Percentiles rank a stretch among this genome's conserved stretches.
Conservation (phyloP, 92 coral and sea anemone species). For the Palythoa caribaeorum region DNA sequence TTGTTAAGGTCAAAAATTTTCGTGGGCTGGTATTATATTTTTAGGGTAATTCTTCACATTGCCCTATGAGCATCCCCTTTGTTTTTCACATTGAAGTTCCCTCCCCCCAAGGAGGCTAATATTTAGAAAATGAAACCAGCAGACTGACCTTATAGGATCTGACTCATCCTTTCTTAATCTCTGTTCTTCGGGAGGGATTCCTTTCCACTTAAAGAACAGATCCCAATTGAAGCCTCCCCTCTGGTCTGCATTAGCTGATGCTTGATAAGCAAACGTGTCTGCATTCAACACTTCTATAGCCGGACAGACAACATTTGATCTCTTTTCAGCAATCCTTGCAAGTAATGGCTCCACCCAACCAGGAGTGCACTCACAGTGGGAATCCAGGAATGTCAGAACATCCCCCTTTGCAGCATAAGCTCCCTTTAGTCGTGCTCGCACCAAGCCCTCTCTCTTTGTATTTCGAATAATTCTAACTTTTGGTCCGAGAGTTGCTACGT, state of each 20-base stretch:
- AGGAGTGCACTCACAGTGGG: slow-evolving; percentile 99
- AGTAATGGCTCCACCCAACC: slow-evolving; percentile 99
- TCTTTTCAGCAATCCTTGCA: slow-evolving; percentile 89
- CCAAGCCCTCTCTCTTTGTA: slow-evolving; percentile 94
- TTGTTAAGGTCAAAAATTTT: too few relatives aligned
- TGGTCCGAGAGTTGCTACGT: slow-evolving; percentile 71
- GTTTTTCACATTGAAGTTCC: too few relatives aligned
- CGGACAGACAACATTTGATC: slow-evolving; percentile 96
- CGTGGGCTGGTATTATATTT: too few relatives aligned
- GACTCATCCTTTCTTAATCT: slow-evolving; percentile 86
- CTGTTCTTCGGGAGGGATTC: slow-evolving; percentile 99
- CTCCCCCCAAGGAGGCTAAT: too few relatives aligned
- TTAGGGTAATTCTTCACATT: too few relatives aligned
- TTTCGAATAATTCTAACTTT: slow-evolving; percentile 91
- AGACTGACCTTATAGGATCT: slow-evolving; percentile 90
- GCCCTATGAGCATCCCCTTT: too few relatives aligned
- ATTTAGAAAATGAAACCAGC: not conserved
- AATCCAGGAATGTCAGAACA: slow-evolving; percentile 94
- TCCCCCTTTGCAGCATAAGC: slow-evolving; percentile 90
- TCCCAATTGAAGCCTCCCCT: slow-evolving; percentile 99
- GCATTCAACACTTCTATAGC: slow-evolving; percentile 99
- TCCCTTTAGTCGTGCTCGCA: slow-evolving; percentile 94
- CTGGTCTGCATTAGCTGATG: slow-evolving; percentile 95
- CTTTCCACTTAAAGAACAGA: slow-evolving; percentile 97
- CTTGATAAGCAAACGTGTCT: slow-evolving; percentile 97